Evolutionary conservation across 2,797 vertebrate species (phyloP), one percentile per base, ranked within the genome.

Genomic region (Amblyopsis hoosieri): DNA sequence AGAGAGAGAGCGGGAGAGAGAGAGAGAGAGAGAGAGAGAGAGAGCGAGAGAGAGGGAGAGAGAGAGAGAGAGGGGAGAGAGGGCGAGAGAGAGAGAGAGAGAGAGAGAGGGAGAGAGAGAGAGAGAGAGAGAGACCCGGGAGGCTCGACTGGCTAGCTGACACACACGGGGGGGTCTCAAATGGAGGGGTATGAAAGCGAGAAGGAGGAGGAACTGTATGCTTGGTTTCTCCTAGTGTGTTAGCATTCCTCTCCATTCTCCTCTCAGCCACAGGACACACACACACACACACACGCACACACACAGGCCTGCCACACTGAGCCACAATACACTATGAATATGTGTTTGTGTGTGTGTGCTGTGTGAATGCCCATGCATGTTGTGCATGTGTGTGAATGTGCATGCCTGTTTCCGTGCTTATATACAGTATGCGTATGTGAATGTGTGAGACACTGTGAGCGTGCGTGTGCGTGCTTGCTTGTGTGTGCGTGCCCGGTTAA

Each of bases 101-200:
- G 19, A 3, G 19, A 2, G 19, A 3, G 19, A 3, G 19, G 0
- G 19, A 23, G 19, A 23, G 19, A 0, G 19, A 23, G 19, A 23
- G 19, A 19, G 19, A 23, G 19, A 23, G 19, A 23, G 19, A 23
- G 19, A 23, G 19, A 23, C 2, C 19, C 53, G 80, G 55, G 72
- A 90, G 83, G 90, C 85, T 91, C 88, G 79, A 80, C 81, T 85
- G 88, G 80, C 83, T 75, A 79, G 80, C 83, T 90, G 87, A 89
- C 86, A 87, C 82, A 84, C 83, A 83, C 17, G 45, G 37, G 37
- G 9, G 37, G 37, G 37, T 23, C 23, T 23, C 23, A 42, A 85
- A 74, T 73, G 74, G 81, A 70, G 72, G 70, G 72, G 69, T 23
- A 23, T 23, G 63, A 62, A 77, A 66, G 47, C 8, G 57, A 13